Percentiles rank a stretch among this genome's conserved stretches.
Evolutionary conservation across 2,888 invertebrate species (phyloP).

Genomic region (Rotaria magnacalcarata): DNA sequence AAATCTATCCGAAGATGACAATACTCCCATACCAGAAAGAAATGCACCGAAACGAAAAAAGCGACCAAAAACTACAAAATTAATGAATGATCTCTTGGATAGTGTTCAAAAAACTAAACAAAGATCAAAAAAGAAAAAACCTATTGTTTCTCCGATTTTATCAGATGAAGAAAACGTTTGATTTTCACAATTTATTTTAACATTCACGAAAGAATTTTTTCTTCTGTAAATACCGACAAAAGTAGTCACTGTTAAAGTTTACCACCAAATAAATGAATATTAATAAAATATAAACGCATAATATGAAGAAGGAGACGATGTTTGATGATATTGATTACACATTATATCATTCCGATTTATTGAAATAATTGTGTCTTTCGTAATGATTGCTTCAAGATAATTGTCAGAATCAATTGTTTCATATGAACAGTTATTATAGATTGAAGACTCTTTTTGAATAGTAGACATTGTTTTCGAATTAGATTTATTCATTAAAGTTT

Average conservation of each 20-base stretch:
- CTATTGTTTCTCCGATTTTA: neutral
- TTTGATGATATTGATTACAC: neutral
- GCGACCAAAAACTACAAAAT: neutral
- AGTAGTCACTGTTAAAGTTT: neutral
- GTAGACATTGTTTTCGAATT: neutral
- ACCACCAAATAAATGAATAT: neutral
- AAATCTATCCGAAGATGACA: neutral
- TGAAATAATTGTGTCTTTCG: neutral
- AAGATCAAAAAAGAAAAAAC: neutral
- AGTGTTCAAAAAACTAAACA: neutral
- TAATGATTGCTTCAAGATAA: neutral
- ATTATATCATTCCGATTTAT: neutral
- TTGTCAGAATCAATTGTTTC: neutral
- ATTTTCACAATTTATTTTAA: neutral
- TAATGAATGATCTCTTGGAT: slow-evolving; percentile 1
- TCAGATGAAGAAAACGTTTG: neutral
- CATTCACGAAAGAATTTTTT: neutral
- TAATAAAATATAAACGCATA: neutral
- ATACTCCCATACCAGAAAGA: neutral
- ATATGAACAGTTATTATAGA: neutral
- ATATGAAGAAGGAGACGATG: neutral
- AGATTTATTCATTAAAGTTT: neutral
- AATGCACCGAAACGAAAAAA: neutral
- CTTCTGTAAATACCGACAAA: neutral
- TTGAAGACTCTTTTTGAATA: neutral